Evolutionary conservation across 1,140 invertebrate genomes (phyloP).

Genomic region (Zeugodacus cucurbitae): DNA sequence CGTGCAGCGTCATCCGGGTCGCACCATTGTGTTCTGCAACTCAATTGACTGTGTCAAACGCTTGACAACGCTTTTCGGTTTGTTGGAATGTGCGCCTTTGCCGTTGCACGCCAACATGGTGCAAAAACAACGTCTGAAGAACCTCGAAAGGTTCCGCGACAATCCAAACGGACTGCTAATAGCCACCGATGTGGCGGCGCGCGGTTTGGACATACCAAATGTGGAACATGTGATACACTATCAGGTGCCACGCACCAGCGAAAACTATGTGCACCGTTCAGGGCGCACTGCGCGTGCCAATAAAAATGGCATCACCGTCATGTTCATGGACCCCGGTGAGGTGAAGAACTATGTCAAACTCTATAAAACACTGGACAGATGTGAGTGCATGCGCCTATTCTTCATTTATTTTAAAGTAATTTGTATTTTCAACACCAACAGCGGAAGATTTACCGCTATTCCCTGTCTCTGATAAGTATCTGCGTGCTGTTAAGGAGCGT

Average conservation of each 20-base stretch:
- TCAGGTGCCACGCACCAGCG: slow-evolving; percentile 90
- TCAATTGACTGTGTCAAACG: slow-evolving; percentile 93
- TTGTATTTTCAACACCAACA: slow-evolving; percentile 56
- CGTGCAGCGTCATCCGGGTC: slow-evolving; percentile 82
- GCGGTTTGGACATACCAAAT: slow-evolving; percentile 95
- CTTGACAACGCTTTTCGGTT: slow-evolving; percentile 82
- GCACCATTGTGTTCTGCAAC: slow-evolving; percentile 97
- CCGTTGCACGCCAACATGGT: slow-evolving; percentile 95
- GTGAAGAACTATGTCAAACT: slow-evolving; percentile 83
- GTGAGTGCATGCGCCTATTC: slow-evolving; percentile 67
- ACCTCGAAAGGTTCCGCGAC: slow-evolving; percentile 91
- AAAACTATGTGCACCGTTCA: slow-evolving; percentile 96
- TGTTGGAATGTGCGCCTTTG: slow-evolving; percentile 83
- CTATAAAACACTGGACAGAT: slow-evolving; percentile 83
- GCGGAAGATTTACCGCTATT: slow-evolving; percentile 85
- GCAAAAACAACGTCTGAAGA: slow-evolving; percentile 93
- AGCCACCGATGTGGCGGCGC: slow-evolving; percentile 96
- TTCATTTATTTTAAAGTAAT: neutral
- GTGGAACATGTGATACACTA: slow-evolving; percentile 98
- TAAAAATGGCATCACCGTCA: slow-evolving; percentile 89
- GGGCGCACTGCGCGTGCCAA: slow-evolving; percentile 93
- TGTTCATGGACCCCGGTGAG: slow-evolving; percentile 92
- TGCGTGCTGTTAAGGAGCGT: slow-evolving; percentile 76
- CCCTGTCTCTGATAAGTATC: slow-evolving; percentile 77
- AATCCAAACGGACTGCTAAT: slow-evolving; percentile 83